Evolutionary conservation across 2,797 vertebrate genomes (phyloP).

Genomic region (Tragopan temminckii): DNA sequence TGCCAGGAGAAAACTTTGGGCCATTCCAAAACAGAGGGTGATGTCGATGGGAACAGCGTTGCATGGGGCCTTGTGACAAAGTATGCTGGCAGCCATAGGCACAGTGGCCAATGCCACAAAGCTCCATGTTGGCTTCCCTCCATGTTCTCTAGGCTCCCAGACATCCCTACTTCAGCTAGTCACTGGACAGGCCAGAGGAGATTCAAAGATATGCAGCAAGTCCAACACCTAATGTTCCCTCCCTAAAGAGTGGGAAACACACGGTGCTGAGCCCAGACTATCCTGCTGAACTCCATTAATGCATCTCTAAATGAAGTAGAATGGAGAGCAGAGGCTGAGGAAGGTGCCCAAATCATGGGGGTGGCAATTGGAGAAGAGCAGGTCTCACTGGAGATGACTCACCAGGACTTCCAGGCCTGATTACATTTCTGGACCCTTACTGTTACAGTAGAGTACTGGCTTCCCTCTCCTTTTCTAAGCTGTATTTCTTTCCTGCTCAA

Average conservation of each 20-base stretch:
- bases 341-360: background rate
- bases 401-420: background rate
- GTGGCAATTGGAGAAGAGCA: background rate
- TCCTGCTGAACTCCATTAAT: background rate
- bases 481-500: background rate
- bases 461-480: background rate
- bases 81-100: background rate
- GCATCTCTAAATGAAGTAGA: background rate
- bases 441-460: background rate
- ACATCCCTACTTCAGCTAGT: background rate
- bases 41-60: background rate
- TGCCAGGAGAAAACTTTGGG: background rate
- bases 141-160: accelerated
- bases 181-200: background rate
- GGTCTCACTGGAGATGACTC: background rate
- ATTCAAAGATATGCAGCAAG: background rate
- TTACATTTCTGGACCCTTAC: background rate
- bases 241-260: background rate
- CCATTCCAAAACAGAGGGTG: background rate
- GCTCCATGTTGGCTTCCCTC: background rate
- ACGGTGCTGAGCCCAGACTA: no score
- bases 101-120: accelerated
- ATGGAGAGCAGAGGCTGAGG: background rate
- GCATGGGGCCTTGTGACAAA: accelerated
- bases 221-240: background rate